These are phyloP conservation scores for Actinostola sp. DNA, from an alignment of 92 coral and sea anemone genomes.

Conservation along the genomic window DNA sequence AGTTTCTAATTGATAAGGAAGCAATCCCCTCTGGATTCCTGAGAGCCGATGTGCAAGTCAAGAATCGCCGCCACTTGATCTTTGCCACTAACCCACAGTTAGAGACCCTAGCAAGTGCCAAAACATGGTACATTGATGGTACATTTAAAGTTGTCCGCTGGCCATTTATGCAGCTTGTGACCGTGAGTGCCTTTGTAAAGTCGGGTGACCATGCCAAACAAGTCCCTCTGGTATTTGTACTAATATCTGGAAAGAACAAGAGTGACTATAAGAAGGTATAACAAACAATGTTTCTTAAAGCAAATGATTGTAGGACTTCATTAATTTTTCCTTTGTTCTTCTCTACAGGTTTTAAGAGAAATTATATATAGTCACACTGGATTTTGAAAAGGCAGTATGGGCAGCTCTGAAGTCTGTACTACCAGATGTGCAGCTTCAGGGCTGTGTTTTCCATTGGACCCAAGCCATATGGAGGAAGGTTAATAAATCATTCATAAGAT, in stretches of 20 bases:
- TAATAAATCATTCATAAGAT: too few relatives aligned
- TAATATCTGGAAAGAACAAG: slow-evolving; percentile 28
- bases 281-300: neutral
- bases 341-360: slow-evolving; percentile 10
- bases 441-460: slow-evolving; percentile 46
- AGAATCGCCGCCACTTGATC: slow-evolving; percentile 9
- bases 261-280: slow-evolving; percentile 26
- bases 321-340: neutral
- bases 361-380: slow-evolving; percentile 19
- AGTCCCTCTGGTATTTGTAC: slow-evolving; percentile 41
- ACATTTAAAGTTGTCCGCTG: slow-evolving; percentile 30
- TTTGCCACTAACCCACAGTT: slow-evolving; percentile 43
- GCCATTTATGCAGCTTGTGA: slow-evolving; percentile 35
- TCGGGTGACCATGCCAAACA: slow-evolving; percentile 20
- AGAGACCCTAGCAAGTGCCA: slow-evolving; percentile 14
- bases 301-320: too few relatives aligned
- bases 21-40: slow-evolving; percentile 28
- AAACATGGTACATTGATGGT: slow-evolving; percentile 42
- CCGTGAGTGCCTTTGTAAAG: slow-evolving; percentile 31
- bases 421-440: slow-evolving; percentile 18
- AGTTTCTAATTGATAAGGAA: slow-evolving; percentile 24
- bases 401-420: slow-evolving; percentile 21
- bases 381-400: slow-evolving; percentile 43
- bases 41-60: slow-evolving; percentile 7
- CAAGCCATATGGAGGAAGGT: slow-evolving; percentile 51